Base-by-base conservation (phyloP, 2,888 invertebrate genomes). In the Chydorus sphaericus region DNA sequence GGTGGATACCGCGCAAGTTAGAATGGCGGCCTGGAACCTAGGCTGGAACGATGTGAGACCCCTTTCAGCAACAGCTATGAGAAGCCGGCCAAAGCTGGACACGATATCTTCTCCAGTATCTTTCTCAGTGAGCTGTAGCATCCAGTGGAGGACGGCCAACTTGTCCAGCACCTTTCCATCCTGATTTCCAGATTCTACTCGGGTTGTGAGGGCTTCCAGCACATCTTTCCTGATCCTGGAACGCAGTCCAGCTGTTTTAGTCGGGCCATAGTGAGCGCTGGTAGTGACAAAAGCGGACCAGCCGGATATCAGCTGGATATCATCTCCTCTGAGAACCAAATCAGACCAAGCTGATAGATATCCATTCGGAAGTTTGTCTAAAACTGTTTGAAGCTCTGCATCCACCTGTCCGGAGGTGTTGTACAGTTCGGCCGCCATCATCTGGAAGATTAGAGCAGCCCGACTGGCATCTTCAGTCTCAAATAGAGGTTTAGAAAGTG, bases 191-290 rank as follows among this genome's bases (percentile, higher is more conserved):
- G 26, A 26, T 11, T 36, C 36, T 18, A 31, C 36, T 1, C 36
- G 52, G 16, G 3, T 11, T 23, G 23, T 33, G 16, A 52, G 37
- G n/a, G 52, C 36, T 14, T 36, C 52, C 2, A 52, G 14, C 16
- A 52, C 36, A 52, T 36, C 36, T 4, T 16, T 23, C 20, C 30
- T 18, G 36, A 52, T 52, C 33, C 26, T 52, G 37, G 52, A 8
- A 36, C 52, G 36, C 30, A 14, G 30, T 11, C 23, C 52, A 10
- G 23, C 52, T 6, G 16, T 26, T 3, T n/a, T 26, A 10, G 16
- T 20, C 31, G 52, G 52, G 18, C 52, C 52, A n/a, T 33, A 52
- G n/a, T 36, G 52, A 2, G 52, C 31, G 16, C 33, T 14, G 23
- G 36, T 36, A 8, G 36, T 37, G 5, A 52, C 4, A 6, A 52